Evolutionary conservation across 2,888 invertebrate species (phyloP), one percentile per base, ranked within the genome.

Genomic region (Drosophila anomelani): DNA sequence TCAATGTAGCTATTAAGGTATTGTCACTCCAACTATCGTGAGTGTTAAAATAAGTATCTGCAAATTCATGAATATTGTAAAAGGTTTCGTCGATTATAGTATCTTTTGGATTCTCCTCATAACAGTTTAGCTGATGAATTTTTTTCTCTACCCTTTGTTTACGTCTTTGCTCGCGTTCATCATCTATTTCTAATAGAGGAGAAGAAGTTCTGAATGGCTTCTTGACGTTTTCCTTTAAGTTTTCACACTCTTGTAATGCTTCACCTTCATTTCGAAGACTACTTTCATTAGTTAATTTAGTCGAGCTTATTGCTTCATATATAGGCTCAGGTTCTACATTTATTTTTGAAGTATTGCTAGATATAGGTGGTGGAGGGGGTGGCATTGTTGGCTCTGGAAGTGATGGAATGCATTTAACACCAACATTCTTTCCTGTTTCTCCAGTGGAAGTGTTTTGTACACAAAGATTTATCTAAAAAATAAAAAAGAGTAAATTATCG

Each of bases 11-110:
- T 93, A 97, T 97, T 78, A 97, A 96, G 10, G 97, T 97, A 15
- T 97, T 97, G 93, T 97, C 97, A 2, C 96, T 96, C 15, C 96
- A 95, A 49, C 96, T 93, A 77, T 97, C 97, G 87, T 98, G 98
- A 60, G 95, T 95, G 91, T 98, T 98, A 93, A 97, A 98, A 93
- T 96, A 97, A 75, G 96, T 95, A 89, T 98, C 97, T n/a, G 98
- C 98, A 93, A 97, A 98, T 90, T 98, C 98, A 0, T 97, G 93
- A 91, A 98, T 96, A 90, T 98, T 97, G 90, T 96, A 96, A 83
- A 95, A 94, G 8, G 94, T 92, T 79, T 95, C 95, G 55, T 95
- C 95, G 23, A 94, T 90, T 38, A 88, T 75, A 36, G 89, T 80
- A 56, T 92, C 91, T 49, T 91, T 92, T 76, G 91, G 91, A 26